phyloP scores from a whole-genome alignment of 2,113 vertebrate genomes.

The Delphinus delphis region DNA sequence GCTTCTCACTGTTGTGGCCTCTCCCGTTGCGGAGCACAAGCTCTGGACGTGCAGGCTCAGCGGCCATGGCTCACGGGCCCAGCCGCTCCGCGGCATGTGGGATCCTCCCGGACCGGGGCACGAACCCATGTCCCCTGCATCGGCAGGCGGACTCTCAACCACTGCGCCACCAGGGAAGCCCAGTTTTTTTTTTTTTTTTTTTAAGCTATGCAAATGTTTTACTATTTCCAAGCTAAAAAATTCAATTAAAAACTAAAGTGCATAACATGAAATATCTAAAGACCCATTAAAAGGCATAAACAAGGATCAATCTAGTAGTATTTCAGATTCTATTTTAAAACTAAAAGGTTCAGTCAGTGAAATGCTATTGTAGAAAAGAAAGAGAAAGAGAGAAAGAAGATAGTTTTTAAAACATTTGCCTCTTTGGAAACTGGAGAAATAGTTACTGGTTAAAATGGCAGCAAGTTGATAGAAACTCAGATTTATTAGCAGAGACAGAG shows the following conservation, averaged over 20 bases:
- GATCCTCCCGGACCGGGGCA: no score
- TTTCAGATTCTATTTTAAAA: slow-evolving; percentile 20
- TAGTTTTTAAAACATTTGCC: not conserved
- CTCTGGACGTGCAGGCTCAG: no score
- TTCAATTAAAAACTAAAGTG: not conserved
- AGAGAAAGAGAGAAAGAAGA: not conserved
- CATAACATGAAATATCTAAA: not conserved
- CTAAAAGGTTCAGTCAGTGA: not conserved
- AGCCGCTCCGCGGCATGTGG: no score
- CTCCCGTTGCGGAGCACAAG: no score
- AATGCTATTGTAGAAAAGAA: not conserved
- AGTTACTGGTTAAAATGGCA: not conserved
- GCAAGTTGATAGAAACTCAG: not conserved
- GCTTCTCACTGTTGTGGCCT: no score
- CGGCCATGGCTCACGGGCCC: no score
- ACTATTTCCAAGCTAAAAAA: slow-evolving; percentile 24
- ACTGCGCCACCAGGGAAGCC: no score
- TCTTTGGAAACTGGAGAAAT: not conserved
- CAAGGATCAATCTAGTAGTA: not conserved
- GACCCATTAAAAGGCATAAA: not conserved
- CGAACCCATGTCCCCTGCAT: no score
- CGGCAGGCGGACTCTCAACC: no score
- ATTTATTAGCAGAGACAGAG: not conserved
- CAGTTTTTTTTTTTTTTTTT: not conserved
- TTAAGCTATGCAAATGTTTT: not conserved